phyloP scores from a whole-genome alignment of 2,113 vertebrate species.

The Antechinus stuartii region DNA sequence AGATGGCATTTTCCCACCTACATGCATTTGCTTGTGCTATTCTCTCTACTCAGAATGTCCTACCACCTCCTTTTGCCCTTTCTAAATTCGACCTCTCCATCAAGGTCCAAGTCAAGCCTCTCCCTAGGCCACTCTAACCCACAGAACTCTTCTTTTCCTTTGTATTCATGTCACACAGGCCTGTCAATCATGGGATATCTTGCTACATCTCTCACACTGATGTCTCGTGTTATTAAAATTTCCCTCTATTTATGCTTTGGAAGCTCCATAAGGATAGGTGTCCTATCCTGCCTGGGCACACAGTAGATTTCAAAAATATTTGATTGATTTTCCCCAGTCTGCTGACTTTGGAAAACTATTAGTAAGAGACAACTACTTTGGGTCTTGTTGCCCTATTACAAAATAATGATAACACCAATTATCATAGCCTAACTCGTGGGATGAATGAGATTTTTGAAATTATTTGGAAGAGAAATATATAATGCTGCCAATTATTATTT shows the following conservation, averaged over 20 bases:
- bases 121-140: not conserved
- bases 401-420: conserved; percentile 11
- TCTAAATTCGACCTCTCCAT: not conserved
- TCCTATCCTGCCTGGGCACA: not conserved
- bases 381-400: not conserved
- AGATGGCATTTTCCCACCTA: conserved; percentile 60
- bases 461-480: not conserved
- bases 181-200: too few relatives aligned
- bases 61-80: conserved; percentile 2
- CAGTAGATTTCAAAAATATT: not conserved
- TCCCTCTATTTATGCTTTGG: not conserved
- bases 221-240: not conserved
- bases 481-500: conserved; percentile 10
- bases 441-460: conserved; percentile 29
- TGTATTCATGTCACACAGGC: not conserved
- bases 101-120: not conserved
- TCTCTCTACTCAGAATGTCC: not conserved
- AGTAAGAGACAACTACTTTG: not conserved
- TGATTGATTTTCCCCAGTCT: conserved; percentile 8
- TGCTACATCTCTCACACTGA: not conserved
- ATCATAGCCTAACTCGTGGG: not conserved
- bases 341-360: not conserved
- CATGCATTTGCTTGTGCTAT: not conserved
- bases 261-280: not conserved
- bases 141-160: not conserved